Base-by-base conservation (phyloP, 30 jellyfish, hydroid and myxozoan species). In the Mastigias papua region DNA sequence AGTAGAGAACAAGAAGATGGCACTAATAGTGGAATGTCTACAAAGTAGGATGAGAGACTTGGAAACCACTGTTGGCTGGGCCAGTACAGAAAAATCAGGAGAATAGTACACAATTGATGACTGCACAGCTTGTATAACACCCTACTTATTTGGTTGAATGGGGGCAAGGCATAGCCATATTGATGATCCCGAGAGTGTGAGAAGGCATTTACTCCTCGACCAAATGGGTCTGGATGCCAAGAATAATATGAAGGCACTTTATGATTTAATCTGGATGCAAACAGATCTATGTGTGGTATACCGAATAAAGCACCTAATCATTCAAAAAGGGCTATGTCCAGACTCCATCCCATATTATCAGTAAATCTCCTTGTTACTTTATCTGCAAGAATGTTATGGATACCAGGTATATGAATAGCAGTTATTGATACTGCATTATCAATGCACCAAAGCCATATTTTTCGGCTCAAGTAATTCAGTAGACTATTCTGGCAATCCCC, bases 1-100 rank as follows among this genome's bases (percentile, higher is more conserved):
- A 80, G 73, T 37, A 60, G 27, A 21, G 72, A 63, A 46, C 54
- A 29, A 37, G 28, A 11, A 35, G 54, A 42, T 20, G 90, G 72
- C 5, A 80, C 5, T 4, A 28, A 57, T 28, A 63, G 0, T 20
- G 81, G 90, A 63, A 22, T 22, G 25, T 63, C 70, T 20, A 60
- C 58, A 10, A 62, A 48, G 13, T 58, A 21, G 1, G n/a, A 5
- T 13, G 73, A 5, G 8, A 80, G 25, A 22, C 23, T 29, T 35
- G 82, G 83, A 76, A 69, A 72, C 89, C 94, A 85, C 29, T 77
- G 88, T 64, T 85, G 88, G 34, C 81, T 76, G 27, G 85, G 82
- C 94, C 94, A 85, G 34, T 21, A 29, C 2, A 89, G 94, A 31
- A 34, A 13, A 58, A 73, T 63, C 25, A 73, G 28, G 6, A 85